Conservation (phyloP, 2,113 vertebrate genomes). For the Gavialis gangeticus region DNA sequence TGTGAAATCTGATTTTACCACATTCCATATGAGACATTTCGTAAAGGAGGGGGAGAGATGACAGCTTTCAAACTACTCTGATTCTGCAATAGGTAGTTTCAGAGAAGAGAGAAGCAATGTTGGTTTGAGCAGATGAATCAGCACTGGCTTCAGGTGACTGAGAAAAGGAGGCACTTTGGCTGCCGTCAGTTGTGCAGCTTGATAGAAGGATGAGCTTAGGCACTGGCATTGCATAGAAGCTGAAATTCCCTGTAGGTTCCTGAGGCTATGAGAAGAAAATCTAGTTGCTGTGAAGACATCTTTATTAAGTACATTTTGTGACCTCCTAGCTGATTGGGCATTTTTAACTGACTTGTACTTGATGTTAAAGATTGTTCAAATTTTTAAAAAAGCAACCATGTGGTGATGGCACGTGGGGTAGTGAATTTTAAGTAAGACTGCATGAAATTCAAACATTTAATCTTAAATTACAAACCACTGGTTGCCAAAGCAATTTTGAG, state of each 20-base stretch:
- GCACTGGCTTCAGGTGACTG: constrained; percentile 50
- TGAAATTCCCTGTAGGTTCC: constrained; percentile 32
- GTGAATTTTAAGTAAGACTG: constrained; percentile 57
- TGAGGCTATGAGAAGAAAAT: not conserved
- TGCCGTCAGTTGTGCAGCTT: constrained; percentile 41
- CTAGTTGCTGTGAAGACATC: constrained; percentile 24
- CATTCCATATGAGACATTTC: not conserved
- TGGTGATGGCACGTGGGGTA: not conserved
- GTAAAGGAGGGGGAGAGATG: not conserved
- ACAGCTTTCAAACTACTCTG: not conserved
- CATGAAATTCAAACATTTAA: constrained; percentile 63
- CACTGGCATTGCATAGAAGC: not conserved
- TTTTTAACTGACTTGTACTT: constrained; percentile 7
- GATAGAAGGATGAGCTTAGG: constrained; percentile 50
- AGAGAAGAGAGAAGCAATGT: constrained; percentile 14
- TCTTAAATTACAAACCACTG: constrained; percentile 68
- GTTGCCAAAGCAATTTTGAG: constrained; percentile 62
- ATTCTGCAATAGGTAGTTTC: constrained; percentile 47
- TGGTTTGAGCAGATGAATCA: constrained; percentile 64
- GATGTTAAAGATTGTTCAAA: not conserved
- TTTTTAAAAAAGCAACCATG: not conserved
- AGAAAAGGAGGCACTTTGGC: constrained; percentile 45
- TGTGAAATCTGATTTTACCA: not conserved
- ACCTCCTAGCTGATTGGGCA: constrained; percentile 34
- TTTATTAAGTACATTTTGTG: constrained; percentile 50